phyloP scores from a whole-genome alignment of 2,888 invertebrate species.

The Bombyx huttoni region DNA sequence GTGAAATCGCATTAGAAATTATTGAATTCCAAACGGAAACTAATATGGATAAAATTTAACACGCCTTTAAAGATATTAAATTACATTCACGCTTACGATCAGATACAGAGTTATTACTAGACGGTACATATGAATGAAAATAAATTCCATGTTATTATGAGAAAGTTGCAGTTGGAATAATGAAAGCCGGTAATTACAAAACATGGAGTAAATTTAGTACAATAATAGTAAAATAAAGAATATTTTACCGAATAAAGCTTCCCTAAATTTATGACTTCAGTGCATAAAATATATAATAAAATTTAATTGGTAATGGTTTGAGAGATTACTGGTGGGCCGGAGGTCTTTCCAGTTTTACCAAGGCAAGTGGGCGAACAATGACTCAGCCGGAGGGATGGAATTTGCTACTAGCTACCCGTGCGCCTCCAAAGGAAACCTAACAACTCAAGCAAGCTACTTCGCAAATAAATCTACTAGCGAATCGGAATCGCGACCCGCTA shows the following conservation, averaged over 20 bases:
- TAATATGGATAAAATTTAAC: neutral
- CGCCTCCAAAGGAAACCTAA: no score
- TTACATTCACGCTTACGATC: neutral
- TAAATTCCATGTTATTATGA: neutral
- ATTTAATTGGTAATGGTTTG: no score
- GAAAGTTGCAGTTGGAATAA: neutral
- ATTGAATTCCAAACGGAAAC: neutral
- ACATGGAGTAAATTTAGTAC: neutral
- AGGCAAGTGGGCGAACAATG: no score
- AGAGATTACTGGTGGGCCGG: no score
- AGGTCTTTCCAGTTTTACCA: no score
- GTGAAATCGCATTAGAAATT: neutral
- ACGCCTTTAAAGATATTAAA: neutral
- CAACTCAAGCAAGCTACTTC: no score
- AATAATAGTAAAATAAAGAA: neutral
- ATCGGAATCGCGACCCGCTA: no score
- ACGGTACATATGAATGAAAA: neutral
- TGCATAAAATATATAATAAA: no score
- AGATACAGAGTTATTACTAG: neutral
- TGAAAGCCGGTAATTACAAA: neutral
- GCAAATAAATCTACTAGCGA: no score
- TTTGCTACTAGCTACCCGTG: no score
- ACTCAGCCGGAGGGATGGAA: no score
- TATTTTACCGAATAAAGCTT: neutral
- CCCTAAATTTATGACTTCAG: neutral